Conservation (phyloP, 2,888 invertebrate genomes). For the Belgica antarctica region DNA sequence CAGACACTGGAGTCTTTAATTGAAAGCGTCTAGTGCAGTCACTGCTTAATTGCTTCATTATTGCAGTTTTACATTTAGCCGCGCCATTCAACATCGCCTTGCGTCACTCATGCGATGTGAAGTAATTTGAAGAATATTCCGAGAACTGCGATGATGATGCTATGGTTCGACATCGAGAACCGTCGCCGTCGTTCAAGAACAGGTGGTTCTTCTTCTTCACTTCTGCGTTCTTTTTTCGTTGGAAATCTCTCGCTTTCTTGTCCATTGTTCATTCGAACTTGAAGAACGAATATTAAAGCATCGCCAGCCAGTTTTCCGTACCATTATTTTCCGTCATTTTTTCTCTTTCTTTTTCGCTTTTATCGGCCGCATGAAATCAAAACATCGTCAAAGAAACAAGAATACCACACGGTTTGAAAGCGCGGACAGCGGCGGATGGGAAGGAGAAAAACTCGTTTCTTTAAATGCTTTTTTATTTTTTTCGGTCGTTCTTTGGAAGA, state of each 20-base stretch:
- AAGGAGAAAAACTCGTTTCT: constrained; percentile 42
- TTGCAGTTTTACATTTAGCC: not conserved
- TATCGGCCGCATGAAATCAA: constrained; percentile 27
- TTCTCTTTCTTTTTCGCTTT: no score
- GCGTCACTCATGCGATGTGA: not conserved
- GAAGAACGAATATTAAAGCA: constrained; percentile 11
- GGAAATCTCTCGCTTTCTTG: constrained; percentile 9
- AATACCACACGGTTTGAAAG: constrained; percentile 23
- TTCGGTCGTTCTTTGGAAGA: not conserved
- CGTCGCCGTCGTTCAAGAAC: constrained; percentile 26
- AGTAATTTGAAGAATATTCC: constrained; percentile 5
- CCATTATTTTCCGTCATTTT: not conserved
- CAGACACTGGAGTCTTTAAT: no score
- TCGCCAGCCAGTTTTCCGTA: constrained; percentile 32
- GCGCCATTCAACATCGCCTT: not conserved
- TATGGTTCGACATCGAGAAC: constrained; percentile 22
- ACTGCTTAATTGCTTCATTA: not conserved
- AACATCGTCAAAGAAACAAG: constrained; percentile 22
- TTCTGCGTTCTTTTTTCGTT: constrained; percentile 24
- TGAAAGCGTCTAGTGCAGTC: constrained; percentile 15
- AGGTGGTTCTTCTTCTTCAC: constrained; percentile 43
- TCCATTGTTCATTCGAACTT: constrained; percentile 14
- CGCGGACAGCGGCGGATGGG: no score
- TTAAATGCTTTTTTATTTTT: constrained; percentile 11
- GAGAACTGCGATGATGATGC: constrained; percentile 24